A percentile compares a stretch with the other conserved stretches of the same genome.
phyloP scores from a whole-genome alignment of 2,888 invertebrate species.

The Trissolcus brochymenae region DNA sequence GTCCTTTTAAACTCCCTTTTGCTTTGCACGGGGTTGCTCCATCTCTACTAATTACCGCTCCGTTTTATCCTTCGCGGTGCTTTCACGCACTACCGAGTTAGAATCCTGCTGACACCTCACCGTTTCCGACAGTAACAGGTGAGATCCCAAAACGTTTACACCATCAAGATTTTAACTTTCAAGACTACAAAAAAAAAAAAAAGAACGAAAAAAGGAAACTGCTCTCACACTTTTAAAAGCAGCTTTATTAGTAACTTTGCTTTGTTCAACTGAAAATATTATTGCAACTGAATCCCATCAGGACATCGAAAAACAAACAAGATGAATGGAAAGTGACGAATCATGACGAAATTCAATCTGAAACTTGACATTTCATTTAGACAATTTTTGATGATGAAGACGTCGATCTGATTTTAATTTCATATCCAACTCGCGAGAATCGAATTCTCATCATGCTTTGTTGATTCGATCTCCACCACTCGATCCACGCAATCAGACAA shows the following conservation, averaged over 20 bases:
- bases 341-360: conserved; percentile 55
- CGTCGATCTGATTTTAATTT: conserved; percentile 48
- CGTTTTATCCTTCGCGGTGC: conserved; percentile 69
- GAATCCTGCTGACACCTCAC: conserved; percentile 55
- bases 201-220: too few species aligned
- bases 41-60: conserved; percentile 74
- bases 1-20: conserved; percentile 62
- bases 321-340: conserved; percentile 47
- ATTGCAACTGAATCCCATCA: neutral
- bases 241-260: neutral
- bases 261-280: conserved; percentile 8
- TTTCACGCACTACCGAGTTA: conserved; percentile 67
- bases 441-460: conserved; percentile 55
- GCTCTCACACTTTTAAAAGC: too few species aligned
- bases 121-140: conserved; percentile 47
- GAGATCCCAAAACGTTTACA: conserved; percentile 30
- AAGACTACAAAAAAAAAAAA: too few species aligned
- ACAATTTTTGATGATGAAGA: conserved; percentile 55
- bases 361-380: conserved; percentile 55
- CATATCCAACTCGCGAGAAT: conserved; percentile 52
- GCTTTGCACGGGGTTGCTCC: conserved; percentile 59
- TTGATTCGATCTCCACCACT: conserved; percentile 45
- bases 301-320: conserved; percentile 29
- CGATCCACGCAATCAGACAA: conserved; percentile 23
- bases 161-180: too few species aligned